Conservation (phyloP, 1,140 invertebrate genomes). For the Eubasilissa regina region DNA sequence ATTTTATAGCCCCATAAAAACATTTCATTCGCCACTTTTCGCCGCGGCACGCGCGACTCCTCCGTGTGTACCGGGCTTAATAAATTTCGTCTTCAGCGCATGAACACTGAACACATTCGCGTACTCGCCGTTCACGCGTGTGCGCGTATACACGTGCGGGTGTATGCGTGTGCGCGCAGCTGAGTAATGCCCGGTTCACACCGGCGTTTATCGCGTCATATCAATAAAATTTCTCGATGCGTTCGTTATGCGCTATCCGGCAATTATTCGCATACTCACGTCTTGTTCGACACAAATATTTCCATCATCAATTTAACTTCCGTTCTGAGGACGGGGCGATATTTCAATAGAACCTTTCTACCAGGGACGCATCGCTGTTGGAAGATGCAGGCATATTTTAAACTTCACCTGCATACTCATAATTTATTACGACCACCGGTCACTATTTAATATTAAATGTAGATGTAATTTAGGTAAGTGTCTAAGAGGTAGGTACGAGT, state of each 20-base stretch:
- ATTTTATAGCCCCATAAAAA: slow-evolving; percentile 33
- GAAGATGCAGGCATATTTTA: no score
- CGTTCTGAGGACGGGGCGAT: slow-evolving; percentile 11
- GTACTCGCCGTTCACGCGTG: background rate
- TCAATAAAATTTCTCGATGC: slow-evolving; percentile 58
- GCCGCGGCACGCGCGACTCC: slow-evolving; percentile 20
- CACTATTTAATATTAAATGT: no score
- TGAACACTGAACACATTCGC: background rate
- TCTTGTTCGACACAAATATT: slow-evolving; percentile 55
- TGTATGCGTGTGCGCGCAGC: background rate
- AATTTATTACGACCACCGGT: no score
- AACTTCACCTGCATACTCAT: no score
- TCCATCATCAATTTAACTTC: slow-evolving; percentile 44
- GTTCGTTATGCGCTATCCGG: slow-evolving; percentile 54
- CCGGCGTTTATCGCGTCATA: slow-evolving; percentile 57
- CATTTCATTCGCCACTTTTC: slow-evolving; percentile 37
- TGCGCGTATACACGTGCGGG: background rate
- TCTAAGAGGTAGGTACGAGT: no score
- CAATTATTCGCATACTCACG: slow-evolving; percentile 56
- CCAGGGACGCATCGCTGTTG: background rate
- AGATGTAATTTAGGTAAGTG: no score
- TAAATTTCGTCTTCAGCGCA: slow-evolving; percentile 32
- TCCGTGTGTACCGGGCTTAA: slow-evolving; percentile 24
- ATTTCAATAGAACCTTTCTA: slow-evolving; percentile 15
- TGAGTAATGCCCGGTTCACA: slow-evolving; percentile 48